Evolutionary conservation across 2,113 vertebrate genomes (phyloP), one percentile per base, ranked within the genome.

Genomic region (Stercorarius parasiticus): DNA sequence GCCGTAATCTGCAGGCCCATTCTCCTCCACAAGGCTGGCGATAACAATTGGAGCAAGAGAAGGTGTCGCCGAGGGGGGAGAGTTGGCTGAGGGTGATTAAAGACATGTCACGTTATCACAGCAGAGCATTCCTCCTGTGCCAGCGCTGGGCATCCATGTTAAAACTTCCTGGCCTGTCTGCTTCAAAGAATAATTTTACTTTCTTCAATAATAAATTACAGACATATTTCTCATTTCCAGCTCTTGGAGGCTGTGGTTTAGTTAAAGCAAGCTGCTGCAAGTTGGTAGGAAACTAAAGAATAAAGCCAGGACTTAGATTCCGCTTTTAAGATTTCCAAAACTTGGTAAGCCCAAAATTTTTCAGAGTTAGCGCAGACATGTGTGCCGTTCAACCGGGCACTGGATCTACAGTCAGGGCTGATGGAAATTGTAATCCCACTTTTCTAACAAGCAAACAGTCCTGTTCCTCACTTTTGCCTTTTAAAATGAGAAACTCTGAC

Each of bases 21-120:
- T 45, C 96, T 95, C 77, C 96, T 95, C 77, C 18, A 2, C 43
- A 4, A 30, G 81, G 59, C 55, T 34, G 4, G 25, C 0, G 96
- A 97, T 97, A 97, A 55, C 56, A 70, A 93, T 21, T 74, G 72
- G 23, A 74, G 92, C 10, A 0, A 61, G 70, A 86, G 82, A 67
- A 90, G 88, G 72, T 56, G 15, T 88, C 19, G 1, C 55, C 34
- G 87, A 49, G 64, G 42, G n/a, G 53, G 47, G n/a, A 13, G 55
- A 56, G n/a, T 96, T 95, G 91, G 61, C 40, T 6, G 26, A 32
- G 36, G 36, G 59, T 50, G 96, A 97, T 97, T 97, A 96, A 93
- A 93, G 74, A 79, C 49, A 43, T 65, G 65, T 13, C 2, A 0
- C 15, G 53, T 96, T 97, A 97, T 97, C 97, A 71, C 7, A 2